Percentiles rank a stretch among this genome's conserved stretches.
These are phyloP conservation scores for Eupithecia dodoneata DNA, from an alignment of 2,888 invertebrate species.

Conservation along the genomic window DNA sequence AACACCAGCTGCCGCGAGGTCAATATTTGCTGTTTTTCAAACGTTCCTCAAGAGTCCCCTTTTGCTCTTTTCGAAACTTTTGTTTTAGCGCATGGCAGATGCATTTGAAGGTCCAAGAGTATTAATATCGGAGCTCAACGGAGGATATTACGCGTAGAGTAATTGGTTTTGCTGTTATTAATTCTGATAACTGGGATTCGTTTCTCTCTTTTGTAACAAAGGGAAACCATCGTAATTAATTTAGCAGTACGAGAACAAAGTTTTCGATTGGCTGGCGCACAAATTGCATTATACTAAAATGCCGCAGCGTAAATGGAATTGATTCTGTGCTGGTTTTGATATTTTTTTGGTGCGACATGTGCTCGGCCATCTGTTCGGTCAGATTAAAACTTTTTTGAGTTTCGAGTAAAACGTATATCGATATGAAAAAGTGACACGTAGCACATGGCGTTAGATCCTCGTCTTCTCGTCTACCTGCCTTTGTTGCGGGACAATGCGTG, in stretches of 20 bases:
- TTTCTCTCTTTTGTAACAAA: slow-evolving; percentile 84
- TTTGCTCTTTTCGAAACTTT: slow-evolving; percentile 56
- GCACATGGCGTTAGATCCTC: slow-evolving; percentile 78
- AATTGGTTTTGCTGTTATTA: slow-evolving; percentile 82
- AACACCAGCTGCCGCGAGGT: slow-evolving; percentile 79
- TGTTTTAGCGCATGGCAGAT: slow-evolving; percentile 50
- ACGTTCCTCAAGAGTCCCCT: slow-evolving; percentile 63
- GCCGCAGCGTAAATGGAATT: slow-evolving; percentile 44
- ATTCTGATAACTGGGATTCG: slow-evolving; percentile 83
- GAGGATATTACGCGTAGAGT: slow-evolving; percentile 79
- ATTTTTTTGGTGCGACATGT: slow-evolving; percentile 72
- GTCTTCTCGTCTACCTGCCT: slow-evolving; percentile 75
- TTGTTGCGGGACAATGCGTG: slow-evolving; percentile 77
- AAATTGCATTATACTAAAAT: slow-evolving; percentile 60
- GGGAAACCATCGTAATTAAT: slow-evolving; percentile 82
- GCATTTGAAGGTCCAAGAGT: slow-evolving; percentile 40
- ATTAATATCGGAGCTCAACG: slow-evolving; percentile 44
- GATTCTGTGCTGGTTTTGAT: slow-evolving; percentile 31
- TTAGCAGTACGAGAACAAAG: slow-evolving; percentile 72
- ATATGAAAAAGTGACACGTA: slow-evolving; percentile 80
- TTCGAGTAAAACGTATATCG: slow-evolving; percentile 73
- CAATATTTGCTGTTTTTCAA: slow-evolving; percentile 79
- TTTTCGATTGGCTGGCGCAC: slow-evolving; percentile 50
- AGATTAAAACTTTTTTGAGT: slow-evolving; percentile 75
- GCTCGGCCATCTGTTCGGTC: slow-evolving; percentile 79